Percentiles rank a stretch among this genome's conserved stretches.
These are phyloP conservation scores for Chaenocephalus aceratus DNA, from an alignment of 2,113 vertebrate species.

Conservation along the genomic window DNA sequence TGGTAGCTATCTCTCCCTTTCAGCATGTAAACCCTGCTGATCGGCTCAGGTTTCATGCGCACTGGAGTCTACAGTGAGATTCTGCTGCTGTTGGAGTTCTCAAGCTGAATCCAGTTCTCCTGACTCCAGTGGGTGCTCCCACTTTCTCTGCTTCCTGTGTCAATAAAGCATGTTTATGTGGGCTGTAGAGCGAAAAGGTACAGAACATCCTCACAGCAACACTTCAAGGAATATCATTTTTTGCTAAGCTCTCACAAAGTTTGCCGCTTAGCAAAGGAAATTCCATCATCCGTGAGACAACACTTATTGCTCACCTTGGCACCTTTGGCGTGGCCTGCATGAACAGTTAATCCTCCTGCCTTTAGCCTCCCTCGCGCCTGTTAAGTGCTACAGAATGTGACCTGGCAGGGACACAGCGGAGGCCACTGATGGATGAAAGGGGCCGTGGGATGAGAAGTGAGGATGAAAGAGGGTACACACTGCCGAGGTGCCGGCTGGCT, in stretches of 20 bases:
- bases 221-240: constrained; percentile 49
- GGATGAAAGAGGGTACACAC: constrained; percentile 65
- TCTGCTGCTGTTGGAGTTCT: constrained; percentile 1
- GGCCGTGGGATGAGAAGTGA: constrained; percentile 4
- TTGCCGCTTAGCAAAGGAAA: constrained; percentile 50
- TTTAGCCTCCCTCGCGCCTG: constrained; percentile 45
- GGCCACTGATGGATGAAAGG: constrained; percentile 67
- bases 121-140: neutral
- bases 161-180: constrained; percentile 59
- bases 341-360: constrained; percentile 47
- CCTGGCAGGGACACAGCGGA: constrained; percentile 65
- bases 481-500: constrained; percentile 23
- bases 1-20: constrained; percentile 50
- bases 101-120: constrained; percentile 17
- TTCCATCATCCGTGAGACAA: constrained; percentile 62
- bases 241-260: constrained; percentile 13
- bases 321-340: constrained; percentile 50
- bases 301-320: constrained; percentile 58
- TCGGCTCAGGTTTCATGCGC: constrained; percentile 52
- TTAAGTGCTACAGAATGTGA: constrained; percentile 59
- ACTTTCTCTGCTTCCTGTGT: constrained; percentile 52
- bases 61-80: constrained; percentile 14
- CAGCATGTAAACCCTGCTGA: constrained; percentile 36
- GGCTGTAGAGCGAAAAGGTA: constrained; percentile 41
- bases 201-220: constrained; percentile 62